Evolutionary conservation across 2,113 vertebrate species (phyloP), one percentile per base, ranked within the genome.

Genomic region (Uria aalge): DNA sequence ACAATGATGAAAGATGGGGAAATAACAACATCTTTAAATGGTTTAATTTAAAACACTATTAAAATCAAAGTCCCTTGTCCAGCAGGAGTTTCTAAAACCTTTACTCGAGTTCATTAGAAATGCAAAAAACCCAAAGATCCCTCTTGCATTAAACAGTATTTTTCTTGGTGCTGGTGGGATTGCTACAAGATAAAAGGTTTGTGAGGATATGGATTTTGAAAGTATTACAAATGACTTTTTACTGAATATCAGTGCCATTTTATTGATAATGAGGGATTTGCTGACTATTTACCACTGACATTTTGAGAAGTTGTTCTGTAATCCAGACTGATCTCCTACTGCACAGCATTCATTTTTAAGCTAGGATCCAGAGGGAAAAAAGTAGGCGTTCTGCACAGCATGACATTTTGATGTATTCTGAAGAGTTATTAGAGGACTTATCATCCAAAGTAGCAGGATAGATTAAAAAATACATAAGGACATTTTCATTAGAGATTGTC

Each of bases 221-320:
- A 94, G 64, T 68, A 87, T 85, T 72, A 82, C 26, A 85, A 91
- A 92, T 81, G 22, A 45, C 68, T 94, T 94, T 91, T 82, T 80
- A 72, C 43, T 72, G 69, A 36, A 2, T 74, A 95, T 84, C 76
- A 32, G 36, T 64, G 62, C 45, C 43, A 75, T 91, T 92, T 78
- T 87, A 89, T 85, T 89, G 88, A 94, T 96, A 91, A 90, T 73
- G n/a, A 86, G 88, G 79, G 88, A 94, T 94, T 95, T 94, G 19
- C 64, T 84, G 50, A 78, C 73, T 96, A 68, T 95, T 95, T 95
- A 89, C 91, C 52, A n/a, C 30, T 87, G 94, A 75, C 64, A 89
- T 95, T 97, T 96, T 92, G 68, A 94, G 85, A 77, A 77, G 76
- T 30, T 91, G 29, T 56, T 94, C 79, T 57, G 45, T 96, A 96